Evolutionary conservation across 1,140 invertebrate genomes (phyloP).

Genomic region (Trichonephila clavata): DNA sequence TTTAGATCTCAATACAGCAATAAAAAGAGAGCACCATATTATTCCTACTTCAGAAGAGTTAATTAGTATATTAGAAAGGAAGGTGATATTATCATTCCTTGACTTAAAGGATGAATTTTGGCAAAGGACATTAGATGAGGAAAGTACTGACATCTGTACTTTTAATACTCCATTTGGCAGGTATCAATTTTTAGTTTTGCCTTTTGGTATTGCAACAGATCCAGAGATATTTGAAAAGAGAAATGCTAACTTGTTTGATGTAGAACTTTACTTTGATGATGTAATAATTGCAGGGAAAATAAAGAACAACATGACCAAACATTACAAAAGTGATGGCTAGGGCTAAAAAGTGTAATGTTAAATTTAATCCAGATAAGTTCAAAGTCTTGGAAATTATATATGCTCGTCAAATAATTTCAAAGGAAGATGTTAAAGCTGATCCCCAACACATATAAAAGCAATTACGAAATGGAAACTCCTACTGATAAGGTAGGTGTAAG

Average conservation of each 20-base stretch:
- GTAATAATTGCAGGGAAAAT: slow-evolving; percentile 42
- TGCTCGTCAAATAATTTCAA: slow-evolving; percentile 49
- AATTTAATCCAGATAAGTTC: slow-evolving; percentile 70
- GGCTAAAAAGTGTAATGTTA: slow-evolving; percentile 15
- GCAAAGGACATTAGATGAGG: slow-evolving; percentile 13
- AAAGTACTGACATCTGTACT: slow-evolving; percentile 50
- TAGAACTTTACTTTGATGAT: slow-evolving; percentile 65
- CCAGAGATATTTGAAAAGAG: slow-evolving; percentile 78
- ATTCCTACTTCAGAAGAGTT: slow-evolving; percentile 33
- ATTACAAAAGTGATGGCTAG: slow-evolving; percentile 11
- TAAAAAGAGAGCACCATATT: slow-evolving; percentile 65
- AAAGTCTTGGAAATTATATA: slow-evolving; percentile 65
- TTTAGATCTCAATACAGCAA: slow-evolving; percentile 79
- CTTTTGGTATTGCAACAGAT: slow-evolving; percentile 82
- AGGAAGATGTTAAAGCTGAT: slow-evolving; percentile 50
- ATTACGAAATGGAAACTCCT: slow-evolving; percentile 63
- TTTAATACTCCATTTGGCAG: slow-evolving; percentile 78
- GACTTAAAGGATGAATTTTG: slow-evolving; percentile 68
- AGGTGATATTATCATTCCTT: slow-evolving; percentile 26
- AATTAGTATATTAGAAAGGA: slow-evolving; percentile 57
- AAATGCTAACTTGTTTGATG: slow-evolving; percentile 15
- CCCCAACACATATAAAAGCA: slow-evolving; percentile 53
- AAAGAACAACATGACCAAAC: slow-evolving; percentile 22
- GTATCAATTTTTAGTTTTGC: slow-evolving; percentile 80
- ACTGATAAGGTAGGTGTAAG: slow-evolving; percentile 44